A percentile compares a stretch with the other conserved stretches of the same genome.
Conservation (phyloP, 1,140 invertebrate species). For the Asbolus verrucosus region DNA sequence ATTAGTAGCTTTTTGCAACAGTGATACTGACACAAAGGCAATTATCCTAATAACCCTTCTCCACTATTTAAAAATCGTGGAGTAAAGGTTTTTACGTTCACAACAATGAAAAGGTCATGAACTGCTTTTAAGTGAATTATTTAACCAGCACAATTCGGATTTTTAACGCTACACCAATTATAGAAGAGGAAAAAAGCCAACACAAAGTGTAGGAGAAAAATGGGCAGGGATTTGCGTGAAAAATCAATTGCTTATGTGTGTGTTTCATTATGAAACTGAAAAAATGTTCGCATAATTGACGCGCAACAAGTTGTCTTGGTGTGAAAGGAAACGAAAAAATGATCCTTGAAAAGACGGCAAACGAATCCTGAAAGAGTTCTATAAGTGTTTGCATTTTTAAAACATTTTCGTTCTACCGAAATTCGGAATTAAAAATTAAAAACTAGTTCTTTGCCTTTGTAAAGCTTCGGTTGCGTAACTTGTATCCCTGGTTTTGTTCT, state of each 20-base stretch:
- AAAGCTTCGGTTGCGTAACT: conserved; percentile 17
- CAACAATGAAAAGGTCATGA: background rate
- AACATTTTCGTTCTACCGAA: no score
- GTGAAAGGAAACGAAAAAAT: no score
- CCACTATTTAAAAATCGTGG: conserved; percentile 20
- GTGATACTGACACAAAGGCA: conserved; percentile 16
- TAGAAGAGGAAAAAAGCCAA: background rate
- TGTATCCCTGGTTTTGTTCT: conserved; percentile 5
- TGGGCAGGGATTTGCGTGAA: background rate
- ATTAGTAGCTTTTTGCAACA: background rate
- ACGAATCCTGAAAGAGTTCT: no score
- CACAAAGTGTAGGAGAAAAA: background rate
- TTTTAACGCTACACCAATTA: background rate
- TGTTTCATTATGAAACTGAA: no score
- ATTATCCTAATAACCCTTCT: conserved; percentile 28
- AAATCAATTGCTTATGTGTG: no score
- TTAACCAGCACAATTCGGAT: conserved; percentile 10
- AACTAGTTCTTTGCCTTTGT: conserved; percentile 21
- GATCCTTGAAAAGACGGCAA: no score
- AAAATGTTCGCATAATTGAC: no score
- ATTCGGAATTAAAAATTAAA: conserved; percentile 1
- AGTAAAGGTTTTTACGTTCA: conserved; percentile 17
- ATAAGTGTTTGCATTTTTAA: no score
- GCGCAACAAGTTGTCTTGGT: no score
- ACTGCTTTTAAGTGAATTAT: conserved; percentile 35